Evolutionary conservation across 53 echinoderm and acorn worm genomes (phyloP), one percentile per base, ranked within the genome.

Genomic region (Paracentrotus lividus): DNA sequence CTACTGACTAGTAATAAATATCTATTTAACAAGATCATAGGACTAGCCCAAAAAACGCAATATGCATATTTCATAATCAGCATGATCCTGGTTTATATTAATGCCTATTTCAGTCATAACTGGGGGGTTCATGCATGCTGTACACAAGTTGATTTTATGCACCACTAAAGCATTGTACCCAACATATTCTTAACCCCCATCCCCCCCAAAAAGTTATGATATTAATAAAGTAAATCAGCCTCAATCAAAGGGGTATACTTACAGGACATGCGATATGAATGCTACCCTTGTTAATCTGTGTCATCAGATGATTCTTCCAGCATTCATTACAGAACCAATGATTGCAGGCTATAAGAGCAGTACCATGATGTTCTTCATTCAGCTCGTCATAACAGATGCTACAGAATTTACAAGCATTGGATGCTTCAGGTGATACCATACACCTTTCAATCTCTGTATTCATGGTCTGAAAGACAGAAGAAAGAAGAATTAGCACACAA

Each of bases 301-400:
- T 72, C 38, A 53, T 84, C 27, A 98, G 87, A 90, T 97, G 96
- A n/a, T 60, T 85, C 24, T 76, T 66, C 98, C 98, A 98, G 56
- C 98, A 98, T n/a, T 93, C 75, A 34, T 98, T 94, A 88, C 99
- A 98, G 78, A 98, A 98, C 95, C 95, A 94, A 93, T 98, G 99
- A 21, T 86, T 81, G 60, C 99, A 98, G 18, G 88, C 45, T 3
- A 47, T 65, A 8, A 98, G 96, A 49, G 94, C 90, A 20, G 97
- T 96, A 45, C 94, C 96, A 7, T 58, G 20, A 40, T 77, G 42
- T 7, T 54, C 77, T 54, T 57, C 92, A 78, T 24, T 14, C 13
- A 92, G 58, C 81, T 92, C 76, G n/a, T 55, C 56, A 57, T 78
- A 92, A 55, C 92, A 92, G 92, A 92, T 92, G 81, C 24, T 57